These are phyloP conservation scores for Acromyrmex charruanus DNA, from an alignment of 1,140 invertebrate species.

Conservation along the genomic window DNA sequence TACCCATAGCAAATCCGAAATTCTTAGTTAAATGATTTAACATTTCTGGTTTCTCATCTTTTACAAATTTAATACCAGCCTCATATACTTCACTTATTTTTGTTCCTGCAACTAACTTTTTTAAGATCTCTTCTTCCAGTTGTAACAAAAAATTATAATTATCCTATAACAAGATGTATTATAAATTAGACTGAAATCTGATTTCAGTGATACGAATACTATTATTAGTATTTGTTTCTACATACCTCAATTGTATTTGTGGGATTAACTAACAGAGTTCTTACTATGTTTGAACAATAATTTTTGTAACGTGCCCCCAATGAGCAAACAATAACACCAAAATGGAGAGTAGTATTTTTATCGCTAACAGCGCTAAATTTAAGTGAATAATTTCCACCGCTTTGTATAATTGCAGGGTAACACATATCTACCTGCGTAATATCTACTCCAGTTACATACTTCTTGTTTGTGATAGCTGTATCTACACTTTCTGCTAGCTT, in stretches of 20 bases:
- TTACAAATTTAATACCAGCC: constrained; percentile 92
- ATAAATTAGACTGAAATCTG: background rate
- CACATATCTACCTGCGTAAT: constrained; percentile 97
- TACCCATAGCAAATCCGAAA: constrained; percentile 98
- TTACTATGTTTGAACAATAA: constrained; percentile 99
- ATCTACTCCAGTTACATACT: constrained; percentile 97
- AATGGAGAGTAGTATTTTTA: constrained; percentile 96
- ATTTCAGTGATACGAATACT: background rate
- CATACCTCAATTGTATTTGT: constrained; percentile 91
- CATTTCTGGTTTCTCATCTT: constrained; percentile 95
- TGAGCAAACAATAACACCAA: constrained; percentile 98
- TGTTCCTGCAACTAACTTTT: constrained; percentile 93
- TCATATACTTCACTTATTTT: constrained; percentile 97
- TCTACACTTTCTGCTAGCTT: constrained; percentile 98
- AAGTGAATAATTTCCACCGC: constrained; percentile 98
- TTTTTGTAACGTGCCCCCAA: constrained; percentile 98
- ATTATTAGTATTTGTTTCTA: background rate
- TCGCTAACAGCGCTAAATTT: constrained; percentile 98
- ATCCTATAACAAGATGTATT: constrained; percentile 87
- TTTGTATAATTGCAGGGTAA: constrained; percentile 99
- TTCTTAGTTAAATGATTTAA: constrained; percentile 97
- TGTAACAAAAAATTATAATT: constrained; percentile 97
- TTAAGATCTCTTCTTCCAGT: constrained; percentile 97
- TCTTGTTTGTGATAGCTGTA: constrained; percentile 95
- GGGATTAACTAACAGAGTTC: constrained; percentile 99